Conservation (phyloP, 1,140 invertebrate species). For the Trichonephila inaurata region DNA sequence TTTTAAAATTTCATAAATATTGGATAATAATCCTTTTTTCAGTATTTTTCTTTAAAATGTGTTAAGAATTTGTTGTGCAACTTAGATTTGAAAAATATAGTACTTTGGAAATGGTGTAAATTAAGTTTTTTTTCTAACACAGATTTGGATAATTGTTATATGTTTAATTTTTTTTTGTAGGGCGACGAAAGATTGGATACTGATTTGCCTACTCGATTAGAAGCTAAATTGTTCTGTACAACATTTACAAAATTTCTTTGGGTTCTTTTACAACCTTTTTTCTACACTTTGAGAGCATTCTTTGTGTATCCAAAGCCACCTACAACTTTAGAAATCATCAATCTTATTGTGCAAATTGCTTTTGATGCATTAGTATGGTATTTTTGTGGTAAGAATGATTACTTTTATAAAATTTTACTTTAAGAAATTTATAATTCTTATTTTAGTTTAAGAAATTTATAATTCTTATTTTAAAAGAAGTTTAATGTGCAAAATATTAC, state of each 20-base stretch:
- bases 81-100: too few relatives aligned
- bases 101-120: too few relatives aligned
- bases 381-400: conserved; percentile 86
- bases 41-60: too few relatives aligned
- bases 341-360: conserved; percentile 91
- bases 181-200: conserved; percentile 97
- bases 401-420: background rate
- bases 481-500: too few relatives aligned
- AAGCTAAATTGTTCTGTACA: conserved; percentile 95
- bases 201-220: conserved; percentile 95
- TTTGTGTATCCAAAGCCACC: conserved; percentile 94
- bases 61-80: too few relatives aligned
- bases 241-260: conserved; percentile 96
- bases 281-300: conserved; percentile 96
- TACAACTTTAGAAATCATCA: conserved; percentile 90
- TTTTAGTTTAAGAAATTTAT: too few relatives aligned
- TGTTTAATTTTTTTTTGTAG: conserved; percentile 81
- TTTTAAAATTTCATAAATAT: too few relatives aligned
- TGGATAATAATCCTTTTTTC: too few relatives aligned
- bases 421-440: too few relatives aligned
- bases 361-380: conserved; percentile 92
- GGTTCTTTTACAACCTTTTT: conserved; percentile 97
- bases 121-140: too few relatives aligned
- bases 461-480: too few relatives aligned
- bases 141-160: too few relatives aligned